Base-by-base conservation (phyloP, 2,888 invertebrate genomes). In the Meiosimyza decipiens region DNA sequence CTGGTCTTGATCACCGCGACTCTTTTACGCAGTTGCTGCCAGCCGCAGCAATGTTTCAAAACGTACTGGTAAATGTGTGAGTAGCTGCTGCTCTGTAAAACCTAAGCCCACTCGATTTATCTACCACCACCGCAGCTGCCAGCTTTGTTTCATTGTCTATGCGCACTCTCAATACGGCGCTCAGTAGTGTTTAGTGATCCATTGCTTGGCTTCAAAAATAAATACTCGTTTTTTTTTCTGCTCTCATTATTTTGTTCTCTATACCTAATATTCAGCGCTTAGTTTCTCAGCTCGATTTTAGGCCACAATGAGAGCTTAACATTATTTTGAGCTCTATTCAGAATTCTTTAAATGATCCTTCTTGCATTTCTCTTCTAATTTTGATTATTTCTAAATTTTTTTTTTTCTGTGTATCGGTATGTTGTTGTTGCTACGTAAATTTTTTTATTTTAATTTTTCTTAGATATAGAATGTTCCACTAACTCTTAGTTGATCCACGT, bases 1-100 rank as follows among this genome's bases (percentile, higher is more conserved):
- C 73, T 73, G 74, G 64, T 71, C 75, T 72, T 78, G 71, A 40
- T 63, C 33, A 18, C 49, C 67, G n/a, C 63, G 54, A 16, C 13
- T 71, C 28, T 64, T 64, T 59, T 16, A 50, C 66, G 59, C 71
- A 16, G 64, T 68, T 79, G 79, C 82, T 79, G 81, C 84, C 83
- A 82, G 81, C 80, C 82, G 79, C 79, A 79, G 78, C 82, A 83
- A 82, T 79, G 82, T 82, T 82, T 81, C 77, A 82, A 84, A 82
- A 81, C 82, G 79, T 81, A 83, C 83, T 80, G 78, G 72, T 75
- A 76, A 73, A 68, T 71, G 72, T 66, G 60, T 0, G 40, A 40
- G 40, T 40, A 40, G 28, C 54, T 51, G 71, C 55, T 66, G 73
- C 59, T 72, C 71, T 70, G 69, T 54, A 13, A 62, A 73, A 72